phyloP scores from a whole-genome alignment of 2,888 invertebrate genomes.

The Diaprepes abbreviatus region DNA sequence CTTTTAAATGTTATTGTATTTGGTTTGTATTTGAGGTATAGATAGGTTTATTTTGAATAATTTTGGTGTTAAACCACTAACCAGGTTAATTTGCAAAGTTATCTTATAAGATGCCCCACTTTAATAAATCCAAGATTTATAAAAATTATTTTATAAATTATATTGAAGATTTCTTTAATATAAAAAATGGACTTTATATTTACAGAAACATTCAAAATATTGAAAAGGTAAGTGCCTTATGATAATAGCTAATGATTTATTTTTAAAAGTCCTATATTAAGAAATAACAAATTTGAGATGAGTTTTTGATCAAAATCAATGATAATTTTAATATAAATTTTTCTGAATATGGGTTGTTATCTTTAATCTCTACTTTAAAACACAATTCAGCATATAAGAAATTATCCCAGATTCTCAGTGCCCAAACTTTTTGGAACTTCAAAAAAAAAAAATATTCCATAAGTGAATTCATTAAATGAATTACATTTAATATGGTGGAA shows the following conservation, averaged over 20 bases:
- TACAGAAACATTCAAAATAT: too few relatives aligned
- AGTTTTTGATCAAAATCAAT: too few relatives aligned
- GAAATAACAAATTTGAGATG: too few relatives aligned
- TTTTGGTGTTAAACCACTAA: not conserved
- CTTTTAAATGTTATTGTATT: constrained; percentile 29
- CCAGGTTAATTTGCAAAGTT: constrained; percentile 1
- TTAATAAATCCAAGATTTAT: not conserved
- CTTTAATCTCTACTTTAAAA: too few relatives aligned
- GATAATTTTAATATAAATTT: not conserved
- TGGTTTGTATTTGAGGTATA: not conserved
- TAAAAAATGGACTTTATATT: not conserved
- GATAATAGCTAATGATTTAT: not conserved
- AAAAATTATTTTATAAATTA: not conserved
- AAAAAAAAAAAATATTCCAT: too few relatives aligned
- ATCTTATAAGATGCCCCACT: not conserved
- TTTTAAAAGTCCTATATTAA: too few relatives aligned
- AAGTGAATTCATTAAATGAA: too few relatives aligned
- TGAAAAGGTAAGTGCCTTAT: not conserved
- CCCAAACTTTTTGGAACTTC: too few relatives aligned
- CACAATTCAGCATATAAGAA: too few relatives aligned
- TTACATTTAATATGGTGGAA: too few relatives aligned
- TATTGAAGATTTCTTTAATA: not conserved
- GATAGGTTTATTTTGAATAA: not conserved
- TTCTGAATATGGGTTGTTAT: too few relatives aligned
- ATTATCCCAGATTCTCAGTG: too few relatives aligned